Percentiles rank a stretch among this genome's conserved stretches.
Conservation (phyloP, 1,140 invertebrate genomes). For the Meloidogyne floridensis region DNA sequence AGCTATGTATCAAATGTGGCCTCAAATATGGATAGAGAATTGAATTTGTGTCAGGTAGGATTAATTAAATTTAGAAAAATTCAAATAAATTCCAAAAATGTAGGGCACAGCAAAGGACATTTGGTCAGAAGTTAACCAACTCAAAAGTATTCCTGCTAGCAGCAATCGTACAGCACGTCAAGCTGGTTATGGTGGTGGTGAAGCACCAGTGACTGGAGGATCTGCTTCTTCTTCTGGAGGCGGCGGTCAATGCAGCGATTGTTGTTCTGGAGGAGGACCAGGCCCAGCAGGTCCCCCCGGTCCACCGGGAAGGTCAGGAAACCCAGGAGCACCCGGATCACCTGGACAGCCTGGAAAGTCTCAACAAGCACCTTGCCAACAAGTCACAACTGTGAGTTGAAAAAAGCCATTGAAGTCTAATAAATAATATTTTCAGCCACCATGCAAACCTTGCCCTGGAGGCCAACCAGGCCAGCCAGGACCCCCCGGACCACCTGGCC, state of each 20-base stretch:
- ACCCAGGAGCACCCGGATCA: constrained; percentile 46
- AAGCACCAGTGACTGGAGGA: constrained; percentile 41
- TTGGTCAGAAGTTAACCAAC: constrained; percentile 61
- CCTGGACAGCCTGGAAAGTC: too few relatives aligned
- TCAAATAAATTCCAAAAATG: constrained; percentile 17
- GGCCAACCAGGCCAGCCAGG: constrained; percentile 19
- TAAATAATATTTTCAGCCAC: constrained; percentile 26
- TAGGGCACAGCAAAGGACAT: constrained; percentile 65
- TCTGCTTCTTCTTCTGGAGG: constrained; percentile 37
- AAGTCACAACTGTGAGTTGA: not conserved
- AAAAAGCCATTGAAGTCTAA: not conserved
- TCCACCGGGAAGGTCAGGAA: constrained; percentile 51
- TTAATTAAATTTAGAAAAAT: not conserved
- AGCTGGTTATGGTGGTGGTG: constrained; percentile 40
- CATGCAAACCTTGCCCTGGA: constrained; percentile 42
- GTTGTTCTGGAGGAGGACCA: too few relatives aligned
- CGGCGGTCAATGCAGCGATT: too few relatives aligned
- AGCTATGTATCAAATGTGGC: constrained; percentile 60
- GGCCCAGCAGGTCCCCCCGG: constrained; percentile 44
- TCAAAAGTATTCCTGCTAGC: constrained; percentile 56
- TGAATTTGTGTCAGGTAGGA: constrained; percentile 57
- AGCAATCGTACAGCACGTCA: constrained; percentile 59
- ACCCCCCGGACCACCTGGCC: constrained; percentile 16
- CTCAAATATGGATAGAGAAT: constrained; percentile 59
- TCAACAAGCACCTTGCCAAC: too few relatives aligned